Base-by-base conservation (phyloP, 2,113 vertebrate species). In the Anoura caudifer region DNA sequence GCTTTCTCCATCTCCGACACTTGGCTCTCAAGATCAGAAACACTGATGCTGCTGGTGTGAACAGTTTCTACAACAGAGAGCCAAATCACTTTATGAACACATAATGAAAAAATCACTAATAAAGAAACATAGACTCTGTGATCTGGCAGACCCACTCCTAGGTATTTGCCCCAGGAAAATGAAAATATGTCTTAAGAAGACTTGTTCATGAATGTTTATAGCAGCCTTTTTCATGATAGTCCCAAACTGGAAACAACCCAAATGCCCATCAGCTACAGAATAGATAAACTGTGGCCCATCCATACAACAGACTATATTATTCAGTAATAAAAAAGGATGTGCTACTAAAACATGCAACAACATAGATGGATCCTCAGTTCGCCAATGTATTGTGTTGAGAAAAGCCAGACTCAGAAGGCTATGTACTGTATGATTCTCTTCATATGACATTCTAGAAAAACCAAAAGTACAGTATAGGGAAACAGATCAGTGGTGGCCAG, bases 1-100 rank as follows among this genome's bases (percentile, higher is more conserved):
- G 95, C 95, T 43, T 94, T 73, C 96, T 99, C 99, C 97, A 99
- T 96, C 79, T 97, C 69, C 22, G 92, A 98, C 88, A 99, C 98
- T 0, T 99, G 75, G 47, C 93, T 88, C 41, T 98, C 98, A 82
- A 99, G 97, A 98, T 99, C 98, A 87, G 98, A 95, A 7, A 97
- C 61, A 95, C 96, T 98, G 84, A 98, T 86, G 63, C 36, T 89
- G 59, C 77, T 95, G 43, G 80, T 70, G 7, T 89, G 79, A 81
- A 96, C 82, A 73, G 80, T 95, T 90, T 98, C 98, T 99, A 85
- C 50, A 94, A 96, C 59, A 97, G 79, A 97, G 89, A 91, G 7
- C 90, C 54, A 97, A 96, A 85, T 91, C 16, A 79, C 92, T 80
- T 96, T 73, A 72, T 73, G 67, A 96, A 92, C 76, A 89, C 52